Conservation (phyloP, 1,140 invertebrate species). For the Drosophila navojoa region DNA sequence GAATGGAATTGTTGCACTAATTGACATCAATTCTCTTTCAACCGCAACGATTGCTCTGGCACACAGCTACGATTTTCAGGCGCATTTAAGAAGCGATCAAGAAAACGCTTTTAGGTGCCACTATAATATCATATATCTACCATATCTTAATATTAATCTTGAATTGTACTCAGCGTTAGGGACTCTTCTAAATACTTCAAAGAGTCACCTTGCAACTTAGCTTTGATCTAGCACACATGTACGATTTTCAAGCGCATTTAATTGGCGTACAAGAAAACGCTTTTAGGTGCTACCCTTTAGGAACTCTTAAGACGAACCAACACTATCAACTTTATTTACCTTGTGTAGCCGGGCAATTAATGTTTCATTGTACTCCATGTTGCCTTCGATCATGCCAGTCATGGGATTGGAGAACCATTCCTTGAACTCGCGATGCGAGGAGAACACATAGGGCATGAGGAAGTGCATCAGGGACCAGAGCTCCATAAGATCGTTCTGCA, state of each 20-base stretch:
- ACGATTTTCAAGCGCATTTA: constrained; percentile 57
- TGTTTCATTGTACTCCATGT: constrained; percentile 96
- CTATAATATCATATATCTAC: neutral
- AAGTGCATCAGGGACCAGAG: constrained; percentile 99
- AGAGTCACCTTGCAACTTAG: constrained; percentile 51
- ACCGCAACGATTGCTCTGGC: constrained; percentile 52
- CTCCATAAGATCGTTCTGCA: constrained; percentile 99
- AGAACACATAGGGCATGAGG: constrained; percentile 99
- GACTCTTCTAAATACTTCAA: constrained; percentile 14
- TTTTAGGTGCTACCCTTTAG: constrained; percentile 54
- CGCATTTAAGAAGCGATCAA: constrained; percentile 49
- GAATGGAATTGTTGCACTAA: constrained; percentile 36
- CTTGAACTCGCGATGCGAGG: constrained; percentile 98
- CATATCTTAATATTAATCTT: neutral
- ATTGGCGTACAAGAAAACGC: constrained; percentile 66
- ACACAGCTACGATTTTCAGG: constrained; percentile 76
- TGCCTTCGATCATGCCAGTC: constrained; percentile 99
- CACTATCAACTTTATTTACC: constrained; percentile 83
- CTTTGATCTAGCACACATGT: constrained; percentile 49
- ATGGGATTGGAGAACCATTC: constrained; percentile 99
- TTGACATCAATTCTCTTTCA: constrained; percentile 50
- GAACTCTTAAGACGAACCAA: too few relatives aligned
- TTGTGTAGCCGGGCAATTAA: constrained; percentile 98
- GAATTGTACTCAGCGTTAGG: constrained; percentile 41
- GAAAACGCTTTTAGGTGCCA: constrained; percentile 54